phyloP scores from a whole-genome alignment of 2,888 invertebrate species.

The Pachydiplax longipennis region DNA sequence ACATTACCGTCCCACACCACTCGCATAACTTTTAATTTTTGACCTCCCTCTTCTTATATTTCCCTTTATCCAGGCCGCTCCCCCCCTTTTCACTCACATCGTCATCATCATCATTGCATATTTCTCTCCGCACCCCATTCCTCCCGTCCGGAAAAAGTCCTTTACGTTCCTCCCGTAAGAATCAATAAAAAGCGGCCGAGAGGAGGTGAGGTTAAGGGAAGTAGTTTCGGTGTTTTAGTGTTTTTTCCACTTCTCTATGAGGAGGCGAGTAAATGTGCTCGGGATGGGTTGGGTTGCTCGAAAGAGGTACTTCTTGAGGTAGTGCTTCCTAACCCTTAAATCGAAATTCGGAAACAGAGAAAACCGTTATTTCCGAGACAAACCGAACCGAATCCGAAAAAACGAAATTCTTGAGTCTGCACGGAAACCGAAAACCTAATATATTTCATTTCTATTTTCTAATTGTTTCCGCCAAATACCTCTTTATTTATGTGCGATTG shows the following conservation, averaged over 20 bases:
- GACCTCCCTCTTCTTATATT: not conserved
- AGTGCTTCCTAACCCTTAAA: too few species aligned
- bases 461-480: too few species aligned
- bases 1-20: not conserved
- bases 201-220: not conserved
- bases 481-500: too few species aligned
- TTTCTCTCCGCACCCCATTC: not conserved
- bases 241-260: not conserved
- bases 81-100: not conserved
- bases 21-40: constrained; percentile 1
- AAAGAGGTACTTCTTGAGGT: too few species aligned
- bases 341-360: too few species aligned
- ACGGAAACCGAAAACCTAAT: too few species aligned
- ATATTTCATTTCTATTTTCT: too few species aligned
- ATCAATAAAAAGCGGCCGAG: not conserved
- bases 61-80: not conserved
- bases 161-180: not conserved
- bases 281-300: not conserved
- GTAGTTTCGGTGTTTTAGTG: not conserved
- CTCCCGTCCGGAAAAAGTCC: not conserved
- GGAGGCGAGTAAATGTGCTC: not conserved
- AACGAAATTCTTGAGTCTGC: too few species aligned
- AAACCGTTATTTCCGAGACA: too few species aligned
- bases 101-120: not conserved
- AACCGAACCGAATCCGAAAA: too few species aligned